Base-by-base conservation (phyloP, 2,113 vertebrate genomes). In the Strix aluco region DNA sequence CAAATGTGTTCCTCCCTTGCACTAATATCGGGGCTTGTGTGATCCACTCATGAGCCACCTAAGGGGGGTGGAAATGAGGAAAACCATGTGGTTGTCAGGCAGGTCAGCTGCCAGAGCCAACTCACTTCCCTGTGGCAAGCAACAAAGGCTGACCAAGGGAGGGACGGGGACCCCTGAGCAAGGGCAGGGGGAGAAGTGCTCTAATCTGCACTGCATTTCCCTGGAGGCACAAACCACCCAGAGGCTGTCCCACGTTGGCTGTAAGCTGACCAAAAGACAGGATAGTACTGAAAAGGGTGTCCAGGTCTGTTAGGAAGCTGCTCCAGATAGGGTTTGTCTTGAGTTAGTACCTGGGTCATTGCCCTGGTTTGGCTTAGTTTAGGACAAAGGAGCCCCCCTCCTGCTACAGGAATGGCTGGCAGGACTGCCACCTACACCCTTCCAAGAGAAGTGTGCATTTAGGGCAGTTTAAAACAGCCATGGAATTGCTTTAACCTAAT, bases 21-120 rank as follows among this genome's bases (percentile, higher is more conserved):
- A 11, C 2, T 2, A 61, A 29, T 26, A 78, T 40, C 12, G 49
- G 4, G 36, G 66, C 46, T 73, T 65, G 15, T 70, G 34, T 19
- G 11, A 44, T 84, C 29, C 2, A 2, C 83, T 83, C 0, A 0
- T 72, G 44, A 84, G 20, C 17, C 58, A 84, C 17, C 7, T 13
- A 57, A 69, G 11, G 3, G 18, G 14, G 5, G 11, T 36, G 30
- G 9, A 81, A 90, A 62, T 13, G 78, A 21, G 36, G 17, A 86
- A 42, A 69, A 65, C 15, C 0, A 0, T 38, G 15, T n/a, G 38
- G 10, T 32, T 77, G 34, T 73, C 54, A 84, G 81, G 27, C 36
- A 63, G 26, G 49, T 46, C 49, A 52, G 30, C 23, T 82, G 36
- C 32, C 55, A 90, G 21, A 66, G 46, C 20, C 54, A 38, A 14